Percentiles rank a stretch among this genome's conserved stretches.
Evolutionary conservation across 2,888 invertebrate genomes (phyloP).

Genomic region (Drosophila longiperda): DNA sequence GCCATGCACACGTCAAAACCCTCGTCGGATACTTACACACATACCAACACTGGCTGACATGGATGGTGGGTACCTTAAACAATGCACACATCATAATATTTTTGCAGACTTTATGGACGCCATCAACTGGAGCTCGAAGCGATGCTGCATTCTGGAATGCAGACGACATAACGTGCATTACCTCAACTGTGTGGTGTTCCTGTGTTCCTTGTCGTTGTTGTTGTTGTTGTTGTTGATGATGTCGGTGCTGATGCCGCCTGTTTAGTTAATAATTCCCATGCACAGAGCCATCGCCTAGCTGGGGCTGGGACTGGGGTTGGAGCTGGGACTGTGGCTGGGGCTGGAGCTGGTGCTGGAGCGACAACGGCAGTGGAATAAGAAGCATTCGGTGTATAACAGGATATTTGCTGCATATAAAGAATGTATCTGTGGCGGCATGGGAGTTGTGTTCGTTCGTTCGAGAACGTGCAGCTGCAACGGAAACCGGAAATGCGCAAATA

Average conservation of each 20-base stretch:
- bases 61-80: constrained; percentile 36
- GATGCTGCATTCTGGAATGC: constrained; percentile 53
- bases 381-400: constrained; percentile 69
- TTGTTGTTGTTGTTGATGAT: background rate
- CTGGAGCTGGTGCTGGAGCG: background rate
- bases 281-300: constrained; percentile 51
- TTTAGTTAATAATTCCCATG: constrained; percentile 81
- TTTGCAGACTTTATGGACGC: constrained; percentile 53
- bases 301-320: background rate
- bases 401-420: constrained; percentile 71
- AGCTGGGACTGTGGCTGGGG: constrained; percentile 1
- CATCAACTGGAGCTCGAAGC: constrained; percentile 37
- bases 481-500: constrained; percentile 83
- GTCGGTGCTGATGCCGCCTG: constrained; percentile 36
- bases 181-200: constrained; percentile 46
- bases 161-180: constrained; percentile 59
- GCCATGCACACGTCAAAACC: constrained; percentile 2
- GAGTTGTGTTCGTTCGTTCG: constrained; percentile 35
- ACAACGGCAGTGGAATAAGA: constrained; percentile 46
- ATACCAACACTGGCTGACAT: background rate
- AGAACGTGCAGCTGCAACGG: constrained; percentile 72
- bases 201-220: constrained; percentile 12
- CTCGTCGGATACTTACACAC: constrained; percentile 7
- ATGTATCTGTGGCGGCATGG: constrained; percentile 53
- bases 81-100: constrained; percentile 62